Conservation (phyloP, 2,797 vertebrate genomes). For the Anguilla marmorata region DNA sequence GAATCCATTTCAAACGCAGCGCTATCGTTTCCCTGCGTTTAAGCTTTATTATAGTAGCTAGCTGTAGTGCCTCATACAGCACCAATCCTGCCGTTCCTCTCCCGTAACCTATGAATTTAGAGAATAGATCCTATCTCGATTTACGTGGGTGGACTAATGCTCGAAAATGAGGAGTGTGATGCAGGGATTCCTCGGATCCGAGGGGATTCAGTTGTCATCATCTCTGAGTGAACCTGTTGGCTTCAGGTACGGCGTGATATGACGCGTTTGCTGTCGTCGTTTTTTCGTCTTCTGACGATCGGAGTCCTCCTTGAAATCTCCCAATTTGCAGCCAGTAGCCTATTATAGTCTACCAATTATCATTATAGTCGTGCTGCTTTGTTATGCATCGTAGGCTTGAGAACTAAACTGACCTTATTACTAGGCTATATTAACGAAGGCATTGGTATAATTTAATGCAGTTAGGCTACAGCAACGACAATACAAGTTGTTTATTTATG, state of each 20-base stretch:
- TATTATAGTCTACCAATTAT: background rate
- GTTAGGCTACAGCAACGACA: background rate
- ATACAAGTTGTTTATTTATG: background rate
- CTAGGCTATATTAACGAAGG: too few relatives aligned
- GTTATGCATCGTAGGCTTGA: background rate
- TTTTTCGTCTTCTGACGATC: background rate
- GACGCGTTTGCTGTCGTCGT: background rate
- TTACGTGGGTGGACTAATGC: background rate
- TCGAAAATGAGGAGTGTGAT: background rate
- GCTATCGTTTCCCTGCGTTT: background rate
- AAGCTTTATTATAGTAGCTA: background rate
- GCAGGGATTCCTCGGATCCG: constrained; percentile 16
- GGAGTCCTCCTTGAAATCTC: background rate
- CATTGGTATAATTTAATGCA: background rate
- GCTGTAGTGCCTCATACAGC: background rate
- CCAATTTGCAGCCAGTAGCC: background rate
- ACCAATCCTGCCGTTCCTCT: background rate
- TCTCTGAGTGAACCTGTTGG: constrained; percentile 32
- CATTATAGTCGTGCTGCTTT: background rate
- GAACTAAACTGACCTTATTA: background rate
- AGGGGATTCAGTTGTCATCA: constrained; percentile 33
- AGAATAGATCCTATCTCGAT: background rate
- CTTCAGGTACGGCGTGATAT: constrained; percentile 13
- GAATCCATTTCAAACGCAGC: background rate
- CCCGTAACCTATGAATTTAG: background rate